A percentile compares a stretch with the other conserved stretches of the same genome.
Conservation (phyloP, 2,797 vertebrate genomes). For the Uromys caudimaculatus region DNA sequence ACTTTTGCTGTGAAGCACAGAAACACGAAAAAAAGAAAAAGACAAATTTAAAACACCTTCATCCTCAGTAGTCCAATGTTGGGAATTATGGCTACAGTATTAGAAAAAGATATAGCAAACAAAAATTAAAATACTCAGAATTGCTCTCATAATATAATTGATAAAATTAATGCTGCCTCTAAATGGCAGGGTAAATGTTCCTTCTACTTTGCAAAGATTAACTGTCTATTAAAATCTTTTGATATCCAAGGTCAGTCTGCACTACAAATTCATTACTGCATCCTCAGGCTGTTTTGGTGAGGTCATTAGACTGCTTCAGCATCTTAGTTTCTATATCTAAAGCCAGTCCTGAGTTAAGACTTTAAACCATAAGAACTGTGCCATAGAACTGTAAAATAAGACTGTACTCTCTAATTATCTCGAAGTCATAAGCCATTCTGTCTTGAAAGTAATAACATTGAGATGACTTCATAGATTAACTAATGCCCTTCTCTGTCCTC, state of each 20-base stretch:
- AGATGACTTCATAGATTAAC: neutral
- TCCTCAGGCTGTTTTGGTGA: constrained; percentile 50
- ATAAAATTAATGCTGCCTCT: neutral
- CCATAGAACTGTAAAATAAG: neutral
- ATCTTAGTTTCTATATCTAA: constrained; percentile 16
- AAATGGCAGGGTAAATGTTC: constrained; percentile 23
- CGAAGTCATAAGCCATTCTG: neutral
- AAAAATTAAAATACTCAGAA: constrained; percentile 11
- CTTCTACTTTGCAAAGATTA: constrained; percentile 36
- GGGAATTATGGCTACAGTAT: neutral
- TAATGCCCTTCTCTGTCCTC: neutral
- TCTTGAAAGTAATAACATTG: constrained; percentile 33
- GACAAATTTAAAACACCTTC: neutral
- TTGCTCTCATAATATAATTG: neutral
- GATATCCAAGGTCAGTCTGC: neutral
- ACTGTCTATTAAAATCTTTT: neutral
- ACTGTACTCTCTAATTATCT: constrained; percentile 19
- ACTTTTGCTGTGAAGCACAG: neutral
- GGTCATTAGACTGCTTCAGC: neutral
- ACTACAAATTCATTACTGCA: neutral
- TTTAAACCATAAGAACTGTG: constrained; percentile 29
- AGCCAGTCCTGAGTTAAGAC: neutral
- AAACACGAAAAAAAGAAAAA: neutral
- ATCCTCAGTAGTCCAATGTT: neutral
- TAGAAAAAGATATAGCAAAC: neutral